Evolutionary conservation across 2,113 vertebrate genomes (phyloP), one percentile per base, ranked within the genome.

Genomic region (Aplodontia rufa): DNA sequence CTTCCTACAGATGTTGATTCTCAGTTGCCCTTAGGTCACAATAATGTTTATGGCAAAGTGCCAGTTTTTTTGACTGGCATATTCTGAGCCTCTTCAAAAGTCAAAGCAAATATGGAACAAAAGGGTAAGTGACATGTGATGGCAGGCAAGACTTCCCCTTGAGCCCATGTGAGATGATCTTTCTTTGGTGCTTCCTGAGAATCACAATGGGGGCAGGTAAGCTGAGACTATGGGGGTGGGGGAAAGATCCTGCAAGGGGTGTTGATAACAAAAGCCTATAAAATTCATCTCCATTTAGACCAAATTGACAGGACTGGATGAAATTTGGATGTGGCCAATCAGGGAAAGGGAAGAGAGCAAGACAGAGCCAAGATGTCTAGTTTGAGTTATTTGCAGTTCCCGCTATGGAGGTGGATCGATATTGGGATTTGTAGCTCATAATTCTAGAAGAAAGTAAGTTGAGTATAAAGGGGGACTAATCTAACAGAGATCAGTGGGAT

Each of bases 101-200:
- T 37, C 55, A 94, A 90, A 92, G 51, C 37, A 79, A 95, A 84
- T 79, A 87, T 62, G 17, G 37, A 74, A 60, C 69, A 51, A 83
- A 87, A 90, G 22, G 14, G 3, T 45, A 16, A 79, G 45, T 74
- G 76, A 45, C 26, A 22, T n/a, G 35, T 88, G 45, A 35, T 37
- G 80, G 11, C 55, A 66, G 75, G 53, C 66, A 85, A 26, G 62
- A 64, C 11, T 75, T 90, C 3, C 58, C 5, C 35, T 76, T 87
- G 68, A 49, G 19, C 22, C 17, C 69, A 28, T 75, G 68, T 42
- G 20, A 47, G 45, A 60, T 24, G 5, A 64, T 42, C 13, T 80
- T 79, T 42, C 13, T 80, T 79, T 80, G 32, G 45, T 71, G 85
- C 6, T 92, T 90, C 49, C n/a, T 78, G 32, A 42, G 42, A 92